These are phyloP conservation scores for Pangasius sanitwongsei DNA, from an alignment of 2,797 vertebrate genomes.

Conservation along the genomic window DNA sequence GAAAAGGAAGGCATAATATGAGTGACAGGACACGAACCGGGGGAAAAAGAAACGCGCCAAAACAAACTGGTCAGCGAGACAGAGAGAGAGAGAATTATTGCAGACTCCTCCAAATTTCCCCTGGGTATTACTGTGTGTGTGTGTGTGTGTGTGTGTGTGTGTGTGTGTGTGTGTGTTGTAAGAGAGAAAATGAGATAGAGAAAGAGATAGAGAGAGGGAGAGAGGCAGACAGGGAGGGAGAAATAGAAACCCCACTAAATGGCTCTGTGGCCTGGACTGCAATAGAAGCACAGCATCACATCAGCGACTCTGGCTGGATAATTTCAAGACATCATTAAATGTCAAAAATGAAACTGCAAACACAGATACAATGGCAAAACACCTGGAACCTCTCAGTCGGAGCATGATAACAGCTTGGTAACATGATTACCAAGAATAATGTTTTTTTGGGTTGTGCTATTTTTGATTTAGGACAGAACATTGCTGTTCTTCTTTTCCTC, in stretches of 20 bases:
- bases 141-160: slow-evolving; percentile 53
- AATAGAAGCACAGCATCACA: slow-evolving; percentile 68
- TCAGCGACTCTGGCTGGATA: slow-evolving; percentile 48
- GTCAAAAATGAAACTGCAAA: slow-evolving; percentile 65
- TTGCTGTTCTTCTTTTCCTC: background rate
- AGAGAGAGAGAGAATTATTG: slow-evolving; percentile 58
- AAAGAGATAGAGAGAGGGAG: slow-evolving; percentile 60
- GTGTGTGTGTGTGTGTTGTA: slow-evolving; percentile 44
- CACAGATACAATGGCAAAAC: background rate
- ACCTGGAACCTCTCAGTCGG: background rate
- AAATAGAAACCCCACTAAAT: slow-evolving; percentile 66
- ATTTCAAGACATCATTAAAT: slow-evolving; percentile 61
- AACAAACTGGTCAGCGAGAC: slow-evolving; percentile 70
- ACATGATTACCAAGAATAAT: background rate
- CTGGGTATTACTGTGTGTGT: slow-evolving; percentile 58
- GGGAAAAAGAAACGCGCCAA: slow-evolving; percentile 32
- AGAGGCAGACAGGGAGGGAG: slow-evolving; percentile 55
- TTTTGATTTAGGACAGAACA: background rate
- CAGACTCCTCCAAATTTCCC: slow-evolving; percentile 73
- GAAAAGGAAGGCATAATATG: slow-evolving; percentile 63
- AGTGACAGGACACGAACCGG: slow-evolving; percentile 59
- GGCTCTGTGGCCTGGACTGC: slow-evolving; percentile 63
- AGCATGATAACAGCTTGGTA: background rate
- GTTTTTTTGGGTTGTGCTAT: background rate
- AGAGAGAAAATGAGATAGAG: slow-evolving; percentile 54